These are phyloP conservation scores for Melanerpes formicivorus DNA, from an alignment of 2,113 vertebrate genomes.

Conservation along the genomic window DNA sequence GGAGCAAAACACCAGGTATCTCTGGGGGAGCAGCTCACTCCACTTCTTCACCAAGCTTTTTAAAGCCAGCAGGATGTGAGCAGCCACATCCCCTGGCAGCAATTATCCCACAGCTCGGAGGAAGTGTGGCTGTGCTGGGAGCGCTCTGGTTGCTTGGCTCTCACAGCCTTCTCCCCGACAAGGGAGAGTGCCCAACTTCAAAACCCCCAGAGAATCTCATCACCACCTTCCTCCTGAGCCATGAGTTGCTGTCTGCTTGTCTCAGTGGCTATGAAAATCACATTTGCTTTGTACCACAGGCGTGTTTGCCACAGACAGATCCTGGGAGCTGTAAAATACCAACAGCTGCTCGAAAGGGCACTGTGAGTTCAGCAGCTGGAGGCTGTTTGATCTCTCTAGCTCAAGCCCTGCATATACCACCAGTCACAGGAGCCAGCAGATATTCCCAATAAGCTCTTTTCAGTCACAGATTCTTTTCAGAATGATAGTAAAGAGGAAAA, in stretches of 20 bases:
- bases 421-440: slow-evolving; percentile 26
- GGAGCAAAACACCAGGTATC: background rate
- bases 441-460: slow-evolving; percentile 42
- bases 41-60: background rate
- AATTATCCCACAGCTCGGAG: background rate
- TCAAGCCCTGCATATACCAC: slow-evolving; percentile 41
- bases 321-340: slow-evolving; percentile 38
- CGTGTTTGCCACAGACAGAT: slow-evolving; percentile 12
- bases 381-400: slow-evolving; percentile 49
- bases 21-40: background rate
- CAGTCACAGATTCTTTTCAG: slow-evolving; percentile 26
- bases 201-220: background rate
- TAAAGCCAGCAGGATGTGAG: background rate
- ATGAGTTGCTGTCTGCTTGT: background rate
- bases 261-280: background rate
- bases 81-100: background rate
- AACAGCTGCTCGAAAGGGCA: slow-evolving; percentile 48
- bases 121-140: background rate
- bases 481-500: slow-evolving; percentile 21
- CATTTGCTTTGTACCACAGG: slow-evolving; percentile 27
- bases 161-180: fast-evolving
- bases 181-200: background rate
- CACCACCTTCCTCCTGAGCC: background rate
- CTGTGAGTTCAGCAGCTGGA: slow-evolving; percentile 57
- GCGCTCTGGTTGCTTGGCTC: background rate